Evolutionary conservation across 2,113 vertebrate species (phyloP), one percentile per base, ranked within the genome.

Genomic region (Menura novaehollandiae): DNA sequence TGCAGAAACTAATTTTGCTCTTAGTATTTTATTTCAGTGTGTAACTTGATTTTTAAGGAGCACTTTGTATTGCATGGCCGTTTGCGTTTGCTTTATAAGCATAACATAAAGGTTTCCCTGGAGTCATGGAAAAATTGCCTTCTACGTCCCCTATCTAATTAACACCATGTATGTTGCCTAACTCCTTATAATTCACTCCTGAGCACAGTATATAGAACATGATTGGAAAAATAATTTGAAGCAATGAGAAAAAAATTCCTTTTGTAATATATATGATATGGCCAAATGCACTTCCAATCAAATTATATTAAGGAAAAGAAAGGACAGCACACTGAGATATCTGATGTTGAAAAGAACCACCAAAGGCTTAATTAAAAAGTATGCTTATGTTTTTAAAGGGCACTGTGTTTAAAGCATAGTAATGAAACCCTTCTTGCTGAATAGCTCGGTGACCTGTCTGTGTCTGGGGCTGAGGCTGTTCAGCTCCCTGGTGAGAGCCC

Each of bases 191-290:
- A 97, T 97, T 97, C 95, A 96, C 85, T 93, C 89, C 92, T 89
- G 64, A 93, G 89, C 91, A 71, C 59, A 46, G 66, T 91, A 90
- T 91, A 96, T 94, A 85, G 91, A 91, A 80, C 87, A 89, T 83
- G 95, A 97, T 91, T 96, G 93, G 91, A 93, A 97, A 97, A 96
- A 97, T 96, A 97, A 97, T 96, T 93, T 91, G 95, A 96, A 97
- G 95, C 89, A 96, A 95, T 72, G 85, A 85, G 88, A n/a, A 94
- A 94, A 97, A 96, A 91, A 74, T 7, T 35, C 33, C 78, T 95
- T 95, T 96, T 97, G 89, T 94, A 77, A 74, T 87, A 69, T 55
- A 53, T 73, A 94, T 76, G 88, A 90, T 89, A 85, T 74, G 59
- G 78, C 59, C 92, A 95, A 96, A 95, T 75, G 88, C 47, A 51